Percentiles rank a stretch among this genome's conserved stretches.
phyloP scores from a whole-genome alignment of 2,888 invertebrate species.

The Polietes domitor region DNA sequence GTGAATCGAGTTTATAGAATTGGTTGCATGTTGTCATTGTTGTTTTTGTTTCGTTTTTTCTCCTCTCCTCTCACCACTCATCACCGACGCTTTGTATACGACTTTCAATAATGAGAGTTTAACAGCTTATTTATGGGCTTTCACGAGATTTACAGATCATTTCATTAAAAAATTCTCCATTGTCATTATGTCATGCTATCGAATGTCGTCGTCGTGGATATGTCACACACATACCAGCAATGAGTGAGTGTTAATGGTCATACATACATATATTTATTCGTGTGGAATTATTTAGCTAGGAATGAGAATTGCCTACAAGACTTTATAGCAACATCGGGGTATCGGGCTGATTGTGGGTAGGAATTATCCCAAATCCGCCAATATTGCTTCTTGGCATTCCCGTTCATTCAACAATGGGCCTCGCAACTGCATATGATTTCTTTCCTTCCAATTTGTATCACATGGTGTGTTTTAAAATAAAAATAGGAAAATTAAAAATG shows the following conservation, averaged over 20 bases:
- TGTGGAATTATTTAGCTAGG: no score
- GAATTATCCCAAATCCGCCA: no score
- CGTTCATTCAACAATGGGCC: no score
- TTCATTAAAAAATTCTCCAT: not conserved
- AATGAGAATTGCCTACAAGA: no score
- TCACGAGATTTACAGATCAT: not conserved
- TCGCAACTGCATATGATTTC: no score
- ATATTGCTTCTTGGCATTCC: no score
- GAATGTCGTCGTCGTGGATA: not conserved
- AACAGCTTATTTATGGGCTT: constrained; percentile 37
- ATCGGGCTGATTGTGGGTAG: no score
- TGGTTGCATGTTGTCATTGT: constrained; percentile 53
- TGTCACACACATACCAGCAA: not conserved
- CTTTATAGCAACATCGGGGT: no score
- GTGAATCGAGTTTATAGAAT: constrained; percentile 26
- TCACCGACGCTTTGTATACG: constrained; percentile 18
- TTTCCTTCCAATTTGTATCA: no score
- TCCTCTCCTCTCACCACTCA: not conserved
- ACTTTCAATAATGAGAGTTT: constrained; percentile 52
- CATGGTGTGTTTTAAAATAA: no score
- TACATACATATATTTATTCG: not conserved
- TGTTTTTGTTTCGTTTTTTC: constrained; percentile 25
- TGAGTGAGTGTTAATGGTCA: not conserved
- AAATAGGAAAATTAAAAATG: no score
- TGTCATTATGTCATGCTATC: not conserved